Evolutionary conservation across 2,888 invertebrate genomes (phyloP), one percentile per base, ranked within the genome.

Genomic region (Plusia festucae): DNA sequence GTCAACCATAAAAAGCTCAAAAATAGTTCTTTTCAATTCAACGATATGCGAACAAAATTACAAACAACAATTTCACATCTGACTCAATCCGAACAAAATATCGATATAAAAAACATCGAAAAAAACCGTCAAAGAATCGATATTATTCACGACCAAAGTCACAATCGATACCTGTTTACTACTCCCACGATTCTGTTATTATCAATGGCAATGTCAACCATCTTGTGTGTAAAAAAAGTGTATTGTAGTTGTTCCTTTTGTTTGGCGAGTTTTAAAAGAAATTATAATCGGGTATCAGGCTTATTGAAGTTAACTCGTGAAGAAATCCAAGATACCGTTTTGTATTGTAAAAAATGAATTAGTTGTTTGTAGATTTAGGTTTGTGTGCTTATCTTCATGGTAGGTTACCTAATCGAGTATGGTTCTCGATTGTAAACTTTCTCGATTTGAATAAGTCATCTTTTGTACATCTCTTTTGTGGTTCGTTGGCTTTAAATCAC

Each of bases 231-330:
- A 74, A 79, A 82, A 86, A 82, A 71, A 52, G 55, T 70, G 82
- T 82, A 71, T 85, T 81, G 76, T 81, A 56, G 71, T 67, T 77
- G 40, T 55, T 65, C 81, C 84, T 85, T 89, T 89, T 89, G 86
- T 90, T 79, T 83, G 80, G 64, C 56, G 68, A 79, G 84, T 85
- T 86, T 82, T 80, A 84, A 75, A 86, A 90, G 90, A 91, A 90
- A 90, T 93, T 91, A 90, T 80, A 81, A 82, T 83, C 81, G 83
- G 83, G 83, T 73, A 77, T 83, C 77, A 76, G 65, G 63, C 72
- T 78, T 83, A 88, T 89, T 89, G 88, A 88, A 83, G 84, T 74
- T 83, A 82, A 80, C 81, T 85, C 79, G 73, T 69, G 78, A 78
- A 79, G 79, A 88, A 85, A 85, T 82, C 75, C 85, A 73, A 70